Percentiles rank a stretch among this genome's conserved stretches.
Evolutionary conservation across 2,888 invertebrate genomes (phyloP).

Genomic region (Zygogramma bicolorata): DNA sequence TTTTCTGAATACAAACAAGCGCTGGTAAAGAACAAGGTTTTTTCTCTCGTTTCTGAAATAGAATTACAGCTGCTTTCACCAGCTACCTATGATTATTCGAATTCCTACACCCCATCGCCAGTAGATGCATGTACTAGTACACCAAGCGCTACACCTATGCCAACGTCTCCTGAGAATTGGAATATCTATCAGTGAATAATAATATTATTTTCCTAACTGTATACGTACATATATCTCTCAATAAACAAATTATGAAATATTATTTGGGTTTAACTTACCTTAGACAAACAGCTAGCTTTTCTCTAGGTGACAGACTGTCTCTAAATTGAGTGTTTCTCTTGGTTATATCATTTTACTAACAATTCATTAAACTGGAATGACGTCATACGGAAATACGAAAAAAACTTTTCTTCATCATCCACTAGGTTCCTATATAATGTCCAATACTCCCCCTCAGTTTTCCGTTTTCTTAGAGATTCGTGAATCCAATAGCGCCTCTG

Average conservation of each 20-base stretch:
- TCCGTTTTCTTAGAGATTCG: conserved; percentile 25
- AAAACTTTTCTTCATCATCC: conserved; percentile 28
- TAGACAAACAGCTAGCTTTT: conserved; percentile 33
- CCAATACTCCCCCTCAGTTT: conserved; percentile 25
- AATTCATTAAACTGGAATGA: conserved; percentile 25
- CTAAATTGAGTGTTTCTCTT: conserved; percentile 30
- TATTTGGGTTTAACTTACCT: conserved; percentile 7
- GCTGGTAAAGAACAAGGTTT: conserved; percentile 26
- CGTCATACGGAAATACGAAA: conserved; percentile 20
- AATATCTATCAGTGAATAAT: conserved; percentile 1
- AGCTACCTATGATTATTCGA: not conserved
- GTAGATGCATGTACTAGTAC: not conserved
- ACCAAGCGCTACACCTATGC: conserved; percentile 21
- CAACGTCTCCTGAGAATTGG: conserved; percentile 28
- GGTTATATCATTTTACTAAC: conserved; percentile 25
- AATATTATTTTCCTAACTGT: conserved; percentile 21
- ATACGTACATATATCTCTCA: not conserved
- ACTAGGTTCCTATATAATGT: conserved; percentile 23
- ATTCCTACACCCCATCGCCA: not conserved
- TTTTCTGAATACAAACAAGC: conserved; percentile 32
- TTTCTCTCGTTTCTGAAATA: conserved; percentile 31
- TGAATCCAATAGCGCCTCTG: conserved; percentile 21
- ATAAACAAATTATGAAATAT: no score
- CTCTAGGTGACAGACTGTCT: conserved; percentile 28
- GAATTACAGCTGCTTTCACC: conserved; percentile 28